Percentiles rank a stretch among this genome's conserved stretches.
Evolutionary conservation across 1,140 invertebrate genomes (phyloP).

Genomic region (Oncopodura yosiiana): DNA sequence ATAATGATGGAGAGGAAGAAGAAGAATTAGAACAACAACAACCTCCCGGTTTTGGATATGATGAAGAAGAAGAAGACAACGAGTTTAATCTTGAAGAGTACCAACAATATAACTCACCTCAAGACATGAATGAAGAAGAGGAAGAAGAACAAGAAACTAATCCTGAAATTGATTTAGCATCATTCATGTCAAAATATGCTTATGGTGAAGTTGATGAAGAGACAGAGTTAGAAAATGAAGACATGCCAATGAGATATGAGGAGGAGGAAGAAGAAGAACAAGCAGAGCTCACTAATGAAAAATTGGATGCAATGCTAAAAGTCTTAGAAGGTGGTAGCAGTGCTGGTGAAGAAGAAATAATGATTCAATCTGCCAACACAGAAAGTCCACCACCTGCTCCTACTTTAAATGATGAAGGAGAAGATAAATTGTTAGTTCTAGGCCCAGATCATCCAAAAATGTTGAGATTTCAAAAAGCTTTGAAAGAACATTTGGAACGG

Average conservation of each 20-base stretch:
- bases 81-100: background rate
- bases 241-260: background rate
- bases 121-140: background rate
- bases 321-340: background rate
- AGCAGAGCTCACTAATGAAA: background rate
- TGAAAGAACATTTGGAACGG: conserved; percentile 48
- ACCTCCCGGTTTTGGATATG: too few species aligned
- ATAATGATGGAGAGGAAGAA: too few species aligned
- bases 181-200: background rate
- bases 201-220: background rate
- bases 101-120: background rate
- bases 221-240: background rate
- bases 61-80: background rate
- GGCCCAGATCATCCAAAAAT: conserved; percentile 55
- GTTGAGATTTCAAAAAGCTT: conserved; percentile 51
- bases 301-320: conserved; percentile 14
- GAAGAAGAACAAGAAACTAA: background rate
- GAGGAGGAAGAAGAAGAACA: background rate
- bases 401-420: background rate
- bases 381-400: background rate
- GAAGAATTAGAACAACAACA: too few species aligned
- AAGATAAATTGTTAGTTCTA: conserved; percentile 39
- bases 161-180: background rate
- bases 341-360: background rate
- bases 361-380: background rate